These are phyloP conservation scores for Bubo bubo DNA, from an alignment of 2,113 vertebrate species.

Conservation along the genomic window DNA sequence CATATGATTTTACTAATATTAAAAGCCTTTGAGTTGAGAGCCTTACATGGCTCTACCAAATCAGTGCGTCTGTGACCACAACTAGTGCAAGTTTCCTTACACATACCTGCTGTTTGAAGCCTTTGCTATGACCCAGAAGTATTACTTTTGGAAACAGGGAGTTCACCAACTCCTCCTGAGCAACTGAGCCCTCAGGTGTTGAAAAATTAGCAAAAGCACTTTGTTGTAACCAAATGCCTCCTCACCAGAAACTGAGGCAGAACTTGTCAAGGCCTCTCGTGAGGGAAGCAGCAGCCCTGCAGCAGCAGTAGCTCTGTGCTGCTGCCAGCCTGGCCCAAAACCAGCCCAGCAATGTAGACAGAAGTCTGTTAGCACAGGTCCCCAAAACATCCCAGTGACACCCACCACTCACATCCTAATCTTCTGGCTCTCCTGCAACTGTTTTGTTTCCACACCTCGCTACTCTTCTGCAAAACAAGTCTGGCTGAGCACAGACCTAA, in stretches of 20 bases:
- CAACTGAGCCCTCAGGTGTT: not conserved
- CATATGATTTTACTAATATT: not conserved
- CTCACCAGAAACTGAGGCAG: not conserved
- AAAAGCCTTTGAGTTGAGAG: not conserved
- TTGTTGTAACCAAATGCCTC: not conserved
- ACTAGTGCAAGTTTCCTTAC: not conserved
- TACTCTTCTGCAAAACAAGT: not conserved
- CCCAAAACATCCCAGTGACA: not conserved
- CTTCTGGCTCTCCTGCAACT: not conserved
- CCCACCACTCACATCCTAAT: not conserved
- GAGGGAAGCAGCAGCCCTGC: not conserved
- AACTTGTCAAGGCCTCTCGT: not conserved
- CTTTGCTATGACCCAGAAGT: not conserved
- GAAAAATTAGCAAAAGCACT: not conserved
- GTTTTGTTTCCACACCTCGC: rapidly evolving
- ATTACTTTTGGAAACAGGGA: not conserved
- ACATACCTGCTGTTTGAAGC: not conserved
- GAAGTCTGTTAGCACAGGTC: not conserved
- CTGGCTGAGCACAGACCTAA: not conserved
- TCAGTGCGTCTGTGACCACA: not conserved
- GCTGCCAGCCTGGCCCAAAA: not conserved
- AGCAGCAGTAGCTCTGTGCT: not conserved
- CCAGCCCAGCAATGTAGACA: not conserved
- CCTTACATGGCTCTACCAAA: not conserved
- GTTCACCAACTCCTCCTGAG: not conserved